A percentile compares a stretch with the other conserved stretches of the same genome.
Conservation (phyloP, 2,113 vertebrate genomes). For the Micromys minutus region DNA sequence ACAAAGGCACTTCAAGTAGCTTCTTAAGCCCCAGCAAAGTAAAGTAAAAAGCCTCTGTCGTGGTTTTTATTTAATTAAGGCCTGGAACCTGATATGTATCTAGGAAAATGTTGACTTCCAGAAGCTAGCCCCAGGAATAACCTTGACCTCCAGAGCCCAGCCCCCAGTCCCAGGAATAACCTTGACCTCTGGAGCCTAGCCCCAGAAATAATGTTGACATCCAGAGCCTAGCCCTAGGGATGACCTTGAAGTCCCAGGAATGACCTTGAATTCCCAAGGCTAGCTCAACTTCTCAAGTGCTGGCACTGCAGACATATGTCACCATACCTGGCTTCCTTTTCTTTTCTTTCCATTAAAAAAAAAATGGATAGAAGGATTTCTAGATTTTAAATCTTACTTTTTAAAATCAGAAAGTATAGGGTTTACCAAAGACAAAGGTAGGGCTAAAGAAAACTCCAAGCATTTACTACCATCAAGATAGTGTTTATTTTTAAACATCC, state of each 20-base stretch:
- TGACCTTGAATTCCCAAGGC: not conserved
- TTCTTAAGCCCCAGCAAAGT: not conserved
- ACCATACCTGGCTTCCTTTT: not conserved
- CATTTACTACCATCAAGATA: not conserved
- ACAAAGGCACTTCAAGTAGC: not conserved
- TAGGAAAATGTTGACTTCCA: too few species aligned
- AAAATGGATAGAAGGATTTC: not conserved
- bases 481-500: not conserved
- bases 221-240: not conserved
- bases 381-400: conserved; percentile 31
- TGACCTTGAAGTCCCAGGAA: not conserved
- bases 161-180: not conserved
- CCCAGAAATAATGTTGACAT: not conserved
- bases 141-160: not conserved
- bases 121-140: not conserved
- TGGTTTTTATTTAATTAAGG: conserved; percentile 14
- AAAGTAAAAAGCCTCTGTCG: not conserved
- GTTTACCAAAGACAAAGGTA: not conserved
- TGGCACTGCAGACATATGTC: not conserved
- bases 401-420: not conserved
- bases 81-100: not conserved
- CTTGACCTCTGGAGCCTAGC: not conserved
- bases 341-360: not conserved
- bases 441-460: not conserved
- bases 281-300: not conserved